A percentile compares a stretch with the other conserved stretches of the same genome.
Conservation (phyloP, 2,797 vertebrate genomes). For the Tiaroga cobitis region DNA sequence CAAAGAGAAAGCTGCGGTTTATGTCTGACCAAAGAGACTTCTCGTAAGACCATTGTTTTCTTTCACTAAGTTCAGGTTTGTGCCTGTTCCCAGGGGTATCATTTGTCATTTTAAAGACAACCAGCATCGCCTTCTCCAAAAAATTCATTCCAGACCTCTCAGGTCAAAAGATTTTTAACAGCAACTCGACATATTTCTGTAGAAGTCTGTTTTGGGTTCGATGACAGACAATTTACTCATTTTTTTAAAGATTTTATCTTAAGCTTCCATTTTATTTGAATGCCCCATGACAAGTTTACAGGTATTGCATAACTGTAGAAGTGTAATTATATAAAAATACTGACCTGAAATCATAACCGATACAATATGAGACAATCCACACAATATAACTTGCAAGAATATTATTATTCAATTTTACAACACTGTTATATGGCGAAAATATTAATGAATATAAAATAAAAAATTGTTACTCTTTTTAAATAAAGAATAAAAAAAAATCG, state of each 20-base stretch:
- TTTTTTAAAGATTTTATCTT: not conserved
- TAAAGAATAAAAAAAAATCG: constrained; percentile 26
- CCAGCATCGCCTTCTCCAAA: constrained; percentile 14
- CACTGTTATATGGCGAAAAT: constrained; percentile 6
- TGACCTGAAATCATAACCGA: constrained; percentile 18
- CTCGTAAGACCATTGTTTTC: constrained; percentile 14
- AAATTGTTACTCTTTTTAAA: constrained; percentile 11
- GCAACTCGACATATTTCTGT: not conserved
- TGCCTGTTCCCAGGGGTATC: constrained; percentile 34
- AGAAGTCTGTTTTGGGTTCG: not conserved
- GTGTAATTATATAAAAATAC: constrained; percentile 15
- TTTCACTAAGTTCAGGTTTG: constrained; percentile 16
- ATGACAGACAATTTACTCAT: not conserved
- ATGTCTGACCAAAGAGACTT: constrained; percentile 27
- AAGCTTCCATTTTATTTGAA: constrained; percentile 43
- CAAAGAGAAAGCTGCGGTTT: constrained; percentile 1
- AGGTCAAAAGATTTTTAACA: not conserved
- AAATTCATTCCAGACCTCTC: constrained; percentile 17
- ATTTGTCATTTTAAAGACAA: constrained; percentile 33
- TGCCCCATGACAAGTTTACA: constrained; percentile 33
- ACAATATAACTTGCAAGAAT: not conserved
- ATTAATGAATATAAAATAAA: not conserved
- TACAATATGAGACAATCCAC: not conserved
- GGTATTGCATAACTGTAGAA: constrained; percentile 11
- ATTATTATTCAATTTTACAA: not conserved